Conservation (phyloP, 1,140 invertebrate species). For the Drosophila kurseongensis region DNA sequence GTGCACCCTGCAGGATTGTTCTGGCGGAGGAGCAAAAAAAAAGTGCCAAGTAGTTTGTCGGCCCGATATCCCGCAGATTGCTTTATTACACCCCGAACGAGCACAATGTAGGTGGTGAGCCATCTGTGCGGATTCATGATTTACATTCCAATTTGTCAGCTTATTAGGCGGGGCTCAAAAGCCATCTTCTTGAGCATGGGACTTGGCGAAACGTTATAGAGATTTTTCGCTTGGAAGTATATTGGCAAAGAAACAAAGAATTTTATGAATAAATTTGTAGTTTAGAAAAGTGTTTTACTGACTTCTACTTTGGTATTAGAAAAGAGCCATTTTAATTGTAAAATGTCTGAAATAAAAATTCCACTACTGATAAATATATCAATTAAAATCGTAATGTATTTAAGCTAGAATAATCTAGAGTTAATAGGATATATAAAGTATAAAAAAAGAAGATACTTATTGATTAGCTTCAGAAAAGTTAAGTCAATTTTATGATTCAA, state of each 20-base stretch:
- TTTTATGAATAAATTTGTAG: too few species aligned
- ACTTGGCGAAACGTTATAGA: neutral
- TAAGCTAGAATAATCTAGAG: too few species aligned
- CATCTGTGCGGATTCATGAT: constrained; percentile 24
- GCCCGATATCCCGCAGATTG: constrained; percentile 44
- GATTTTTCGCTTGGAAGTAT: constrained; percentile 6
- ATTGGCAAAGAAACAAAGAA: neutral
- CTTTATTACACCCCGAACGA: constrained; percentile 47
- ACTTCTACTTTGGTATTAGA: too few species aligned
- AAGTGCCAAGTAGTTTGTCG: constrained; percentile 54
- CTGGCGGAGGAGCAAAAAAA: neutral
- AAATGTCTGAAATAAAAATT: too few species aligned
- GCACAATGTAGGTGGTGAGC: constrained; percentile 19
- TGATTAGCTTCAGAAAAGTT: too few species aligned
- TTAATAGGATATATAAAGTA: neutral
- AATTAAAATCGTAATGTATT: too few species aligned
- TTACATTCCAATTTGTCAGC: constrained; percentile 54
- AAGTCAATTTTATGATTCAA: too few species aligned
- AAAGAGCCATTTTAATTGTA: too few species aligned
- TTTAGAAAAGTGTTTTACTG: too few species aligned
- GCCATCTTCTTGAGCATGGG: neutral
- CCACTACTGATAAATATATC: too few species aligned
- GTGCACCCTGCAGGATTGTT: constrained; percentile 10
- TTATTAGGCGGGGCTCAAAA: constrained; percentile 21
- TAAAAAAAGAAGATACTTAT: too few species aligned